Evolutionary conservation across 2,797 vertebrate species (phyloP).

Genomic region (Bucorvus abyssinicus): DNA sequence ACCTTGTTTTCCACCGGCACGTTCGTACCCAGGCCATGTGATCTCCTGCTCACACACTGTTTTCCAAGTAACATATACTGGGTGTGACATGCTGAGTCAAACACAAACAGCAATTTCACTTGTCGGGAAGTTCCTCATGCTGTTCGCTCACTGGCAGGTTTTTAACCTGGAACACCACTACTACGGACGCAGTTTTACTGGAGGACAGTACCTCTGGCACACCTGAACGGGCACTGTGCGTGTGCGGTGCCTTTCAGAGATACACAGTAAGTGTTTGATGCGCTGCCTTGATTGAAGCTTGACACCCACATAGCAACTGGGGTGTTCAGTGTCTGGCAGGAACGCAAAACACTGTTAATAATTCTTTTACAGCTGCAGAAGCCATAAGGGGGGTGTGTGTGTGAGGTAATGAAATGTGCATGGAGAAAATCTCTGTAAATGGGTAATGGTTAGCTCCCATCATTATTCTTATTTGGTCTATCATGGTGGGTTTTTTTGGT

Average conservation of each 20-base stretch:
- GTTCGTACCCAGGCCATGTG: constrained; percentile 37
- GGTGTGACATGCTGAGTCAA: constrained; percentile 4
- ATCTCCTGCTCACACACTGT: constrained; percentile 54
- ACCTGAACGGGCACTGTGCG: not conserved
- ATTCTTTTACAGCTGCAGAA: not conserved
- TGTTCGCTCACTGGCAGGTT: constrained; percentile 13
- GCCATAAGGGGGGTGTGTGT: not conserved
- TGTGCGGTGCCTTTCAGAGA: not conserved
- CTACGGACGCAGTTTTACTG: not conserved
- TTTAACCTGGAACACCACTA: not conserved
- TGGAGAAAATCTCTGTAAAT: not conserved
- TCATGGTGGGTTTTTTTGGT: not conserved
- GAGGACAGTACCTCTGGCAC: not conserved
- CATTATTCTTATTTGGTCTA: not conserved
- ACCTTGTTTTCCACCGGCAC: constrained; percentile 41
- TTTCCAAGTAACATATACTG: not conserved
- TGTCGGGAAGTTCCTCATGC: constrained; percentile 9
- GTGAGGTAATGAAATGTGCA: not conserved
- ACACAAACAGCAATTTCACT: constrained; percentile 62
- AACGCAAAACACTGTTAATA: not conserved
- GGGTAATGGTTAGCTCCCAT: not conserved
- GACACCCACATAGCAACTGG: constrained; percentile 6
- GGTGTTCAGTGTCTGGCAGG: not conserved
- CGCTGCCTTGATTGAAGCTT: not conserved
- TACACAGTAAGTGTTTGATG: rapidly evolving